Evolutionary conservation across 1,140 invertebrate genomes (phyloP).

Genomic region (silkworm (Bombyx mori)): ASM3026992v2 NC_085110.1:10776501-10777000

Average conservation of each 20-base stretch:
- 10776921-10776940: too few species aligned
- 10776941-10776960: too few species aligned
- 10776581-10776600: slow-evolving; percentile 13
- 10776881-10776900: too few species aligned
- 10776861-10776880: too few species aligned
- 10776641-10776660: slow-evolving; percentile 25
- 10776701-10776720: slow-evolving; percentile 25
- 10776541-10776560: not conserved
- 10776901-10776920: too few species aligned
- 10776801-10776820: slow-evolving; percentile 35
- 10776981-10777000: too few species aligned
- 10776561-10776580: slow-evolving; percentile 13
- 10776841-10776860: too few species aligned
- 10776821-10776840: slow-evolving; percentile 17
- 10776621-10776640: slow-evolving; percentile 15
- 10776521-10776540: slow-evolving; percentile 3
- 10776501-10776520: slow-evolving; percentile 4
- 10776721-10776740: slow-evolving; percentile 44
- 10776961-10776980: too few species aligned
- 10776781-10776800: slow-evolving; percentile 34
- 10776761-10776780: slow-evolving; percentile 25
- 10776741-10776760: slow-evolving; percentile 33
- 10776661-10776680: slow-evolving; percentile 35
- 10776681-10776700: slow-evolving; percentile 30
- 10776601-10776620: slow-evolving; percentile 26